Base-by-base conservation (phyloP, 2,797 vertebrate genomes). In the Cirrhinus mrigala region DNA sequence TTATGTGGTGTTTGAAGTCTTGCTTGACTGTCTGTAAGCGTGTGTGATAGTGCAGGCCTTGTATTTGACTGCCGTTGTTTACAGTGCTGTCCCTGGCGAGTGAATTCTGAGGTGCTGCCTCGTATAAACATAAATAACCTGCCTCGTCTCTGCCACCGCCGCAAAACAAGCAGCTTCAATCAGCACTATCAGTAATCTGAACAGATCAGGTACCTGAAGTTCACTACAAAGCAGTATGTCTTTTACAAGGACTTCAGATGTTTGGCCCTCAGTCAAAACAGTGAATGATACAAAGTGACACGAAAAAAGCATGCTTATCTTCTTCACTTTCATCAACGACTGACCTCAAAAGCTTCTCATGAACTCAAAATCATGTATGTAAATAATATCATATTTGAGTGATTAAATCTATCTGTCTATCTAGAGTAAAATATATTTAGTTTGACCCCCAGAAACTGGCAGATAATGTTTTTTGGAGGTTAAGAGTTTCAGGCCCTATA, bases 81-180 rank as follows among this genome's bases (percentile, higher is more conserved):
- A 87, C 76, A 68, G 68, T 73, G 58, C 24, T 76, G 80, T 89
- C 75, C 80, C 84, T 87, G 81, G 62, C 40, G 24, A 37, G 77
- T 81, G 81, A 70, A 79, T 83, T 56, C 78, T 69, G 62, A 83
- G 82, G 46, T 48, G 71, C 87, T 44, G 76, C 62, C 56, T 84
- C 77, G 44, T 79, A 70, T 82, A 86, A 87, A 87, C 82, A 85
- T 86, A 85, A 85, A 90, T 84, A 87, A 81, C 85, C 52, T n/a
- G 60, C 66, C 69, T 68, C 68, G 75, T 87, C 70, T 86, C 70
- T 82, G 46, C 69, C 70, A 77, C 69, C 27, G 69, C 70, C 4
- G 27, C 62, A 71, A 78, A 83, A 77, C 60, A 66, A 87, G 74
- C 75, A 75, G 40, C 75, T 79, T 88, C 82, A 85, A 81, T 88